Percentiles rank a stretch among this genome's conserved stretches.
Conservation (phyloP, 2,888 invertebrate species). For the Polymixis flavicincta region DNA sequence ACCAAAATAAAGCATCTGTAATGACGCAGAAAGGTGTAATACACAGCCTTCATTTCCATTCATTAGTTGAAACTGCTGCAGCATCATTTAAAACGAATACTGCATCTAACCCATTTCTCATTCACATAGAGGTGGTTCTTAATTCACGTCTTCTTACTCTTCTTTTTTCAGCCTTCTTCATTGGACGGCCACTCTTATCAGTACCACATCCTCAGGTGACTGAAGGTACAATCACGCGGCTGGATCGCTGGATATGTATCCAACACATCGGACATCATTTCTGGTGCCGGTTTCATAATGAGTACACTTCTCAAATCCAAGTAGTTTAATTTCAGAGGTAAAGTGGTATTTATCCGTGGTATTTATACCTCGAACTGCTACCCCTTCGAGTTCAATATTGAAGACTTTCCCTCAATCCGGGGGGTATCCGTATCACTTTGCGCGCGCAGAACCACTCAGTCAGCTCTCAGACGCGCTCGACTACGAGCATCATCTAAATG, state of each 20-base stretch:
- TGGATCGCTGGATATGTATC: neutral
- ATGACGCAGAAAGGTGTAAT: neutral
- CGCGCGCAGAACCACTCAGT: neutral
- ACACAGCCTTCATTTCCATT: neutral
- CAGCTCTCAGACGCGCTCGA: neutral
- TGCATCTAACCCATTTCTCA: neutral
- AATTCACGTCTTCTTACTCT: neutral
- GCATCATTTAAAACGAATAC: neutral
- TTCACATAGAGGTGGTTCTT: neutral
- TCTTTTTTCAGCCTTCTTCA: neutral
- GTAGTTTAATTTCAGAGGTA: neutral
- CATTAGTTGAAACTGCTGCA: slow-evolving; percentile 1
- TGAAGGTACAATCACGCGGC: neutral
- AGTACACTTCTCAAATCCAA: neutral
- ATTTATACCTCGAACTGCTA: neutral
- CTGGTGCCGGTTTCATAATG: neutral
- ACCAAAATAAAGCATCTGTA: neutral
- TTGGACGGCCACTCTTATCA: neutral
- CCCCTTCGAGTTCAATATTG: neutral
- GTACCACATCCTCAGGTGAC: neutral
- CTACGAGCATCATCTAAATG: neutral
- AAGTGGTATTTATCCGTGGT: neutral
- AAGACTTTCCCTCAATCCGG: neutral
- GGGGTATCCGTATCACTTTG: neutral
- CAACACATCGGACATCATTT: neutral